Base-by-base conservation (phyloP, 1,140 invertebrate genomes). In the Zaprionus nigranus region DNA sequence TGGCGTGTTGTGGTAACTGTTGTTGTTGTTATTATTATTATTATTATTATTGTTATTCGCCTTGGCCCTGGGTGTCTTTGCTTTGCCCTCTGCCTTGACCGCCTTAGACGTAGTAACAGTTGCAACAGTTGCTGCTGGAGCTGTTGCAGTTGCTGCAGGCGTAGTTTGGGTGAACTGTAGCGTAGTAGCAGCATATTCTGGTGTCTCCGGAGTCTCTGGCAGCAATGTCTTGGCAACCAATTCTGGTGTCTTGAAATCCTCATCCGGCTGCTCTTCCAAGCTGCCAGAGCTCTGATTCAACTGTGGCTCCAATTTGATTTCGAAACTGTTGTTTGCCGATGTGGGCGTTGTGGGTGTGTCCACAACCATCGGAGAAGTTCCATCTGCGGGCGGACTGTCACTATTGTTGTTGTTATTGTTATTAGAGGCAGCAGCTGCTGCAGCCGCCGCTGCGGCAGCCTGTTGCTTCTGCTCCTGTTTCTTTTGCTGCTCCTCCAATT, bases 401-500 rank as follows among this genome's bases (percentile, higher is more conserved):
- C 49, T 75, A 5, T 93, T 90, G 54, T 58, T 78, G 58, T 93
- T 90, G 61, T 93, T 90, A 51, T 58, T 80, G 61, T 30, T 68
- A 5, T 72, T 76, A 3, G 58, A 68, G 66, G 65, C 81, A 53
- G 80, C 73, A 6, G 82, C 76, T 5, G 78, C 78, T 36, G 79
- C 87, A 34, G 81, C 68, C 36, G 93, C 92, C 40, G 93, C 93
- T 3, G 94, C 93, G 1, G 93, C 93, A 0, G 94, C 93, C 63
- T 93, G 93, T 78, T 94, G 93, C 34, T 94, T 94, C 82, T 95
- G 95, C 22, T 94, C 94, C 24, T 94, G 94, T 78, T 96, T 96
- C 80, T 96, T 96, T 4, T 95, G 94, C 58, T 95, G 94, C 74
- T 97, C 97, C 92, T 98, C 97, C 82, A 97, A 93, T 93, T 98